Percentiles rank a stretch among this genome's conserved stretches.
These are phyloP conservation scores for Cecropterus lyciades DNA, from an alignment of 1,140 invertebrate species.

Conservation along the genomic window DNA sequence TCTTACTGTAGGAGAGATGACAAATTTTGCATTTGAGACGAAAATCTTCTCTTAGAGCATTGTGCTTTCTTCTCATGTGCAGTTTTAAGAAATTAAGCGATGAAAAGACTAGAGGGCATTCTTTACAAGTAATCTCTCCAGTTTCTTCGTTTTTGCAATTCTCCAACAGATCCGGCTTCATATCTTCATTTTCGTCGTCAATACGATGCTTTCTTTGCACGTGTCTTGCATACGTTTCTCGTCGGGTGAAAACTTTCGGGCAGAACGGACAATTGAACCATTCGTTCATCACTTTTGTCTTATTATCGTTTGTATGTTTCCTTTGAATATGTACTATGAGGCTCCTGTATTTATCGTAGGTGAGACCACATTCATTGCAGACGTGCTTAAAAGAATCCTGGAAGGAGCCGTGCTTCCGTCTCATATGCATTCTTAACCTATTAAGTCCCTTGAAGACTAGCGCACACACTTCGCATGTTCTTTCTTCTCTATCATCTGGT, in stretches of 20 bases:
- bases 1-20: slow-evolving; percentile 73
- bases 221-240: slow-evolving; percentile 73
- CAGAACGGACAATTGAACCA: slow-evolving; percentile 75
- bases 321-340: slow-evolving; percentile 70
- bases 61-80: slow-evolving; percentile 77
- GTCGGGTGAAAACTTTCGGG: slow-evolving; percentile 67
- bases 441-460: slow-evolving; percentile 73
- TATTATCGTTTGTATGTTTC: slow-evolving; percentile 56
- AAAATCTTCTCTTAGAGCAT: slow-evolving; percentile 69
- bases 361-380: slow-evolving; percentile 68
- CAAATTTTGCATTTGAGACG: slow-evolving; percentile 72
- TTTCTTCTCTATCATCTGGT: slow-evolving; percentile 62
- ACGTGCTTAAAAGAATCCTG: slow-evolving; percentile 67
- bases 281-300: slow-evolving; percentile 52
- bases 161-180: slow-evolving; percentile 40
- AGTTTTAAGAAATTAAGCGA: slow-evolving; percentile 67
- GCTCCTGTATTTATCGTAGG: slow-evolving; percentile 74
- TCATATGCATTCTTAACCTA: slow-evolving; percentile 74
- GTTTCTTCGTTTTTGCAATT: slow-evolving; percentile 57
- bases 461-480: slow-evolving; percentile 73
- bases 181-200: slow-evolving; percentile 52
- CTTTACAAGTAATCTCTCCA: slow-evolving; percentile 68
- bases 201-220: slow-evolving; percentile 73
- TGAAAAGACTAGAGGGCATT: slow-evolving; percentile 71
- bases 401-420: slow-evolving; percentile 70